Evolutionary conservation across 2,113 vertebrate genomes (phyloP), one percentile per base, ranked within the genome.

Genomic region (Cyanoramphus novaezelandiae): DNA sequence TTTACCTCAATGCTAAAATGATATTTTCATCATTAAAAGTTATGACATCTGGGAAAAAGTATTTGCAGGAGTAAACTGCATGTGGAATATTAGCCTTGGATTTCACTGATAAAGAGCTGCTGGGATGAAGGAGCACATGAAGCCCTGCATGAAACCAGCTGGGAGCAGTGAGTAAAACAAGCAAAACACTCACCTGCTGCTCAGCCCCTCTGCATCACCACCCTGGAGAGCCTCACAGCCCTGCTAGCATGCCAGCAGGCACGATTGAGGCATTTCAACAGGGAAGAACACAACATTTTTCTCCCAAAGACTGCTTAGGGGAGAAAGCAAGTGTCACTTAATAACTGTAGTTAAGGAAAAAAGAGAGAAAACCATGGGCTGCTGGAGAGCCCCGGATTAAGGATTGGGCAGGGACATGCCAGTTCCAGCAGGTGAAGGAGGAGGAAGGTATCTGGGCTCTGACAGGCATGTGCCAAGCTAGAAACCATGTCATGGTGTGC

Each of bases 151-250:
- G 80, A 78, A 86, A 41, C 4, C 47, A 84, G 44, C 29, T 19
- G 62, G 63, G 74, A 53, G 28, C 62, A 91, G 25, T 13, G 13
- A 62, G 28, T 24, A 59, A 59, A 59, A n/a, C 33, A n/a, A 74
- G 72, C 29, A 44, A 71, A 90, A 43, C 35, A 29, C 43, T 83
- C 1, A 0, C n/a, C 63, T 65, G 59, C 17, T 19, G 4, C 35
- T 57, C 59, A 72, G 49, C 15, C 82, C 37, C 59, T 44, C 75
- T 7, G n/a, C 29, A 49, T 15, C 52, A 35, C 31, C 68, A 41
- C 24, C 33, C 23, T 1, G 4, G 39, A 31, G 1, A 3, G 17
- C 39, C 20, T 47, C 0, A 0, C 33, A 74, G n/a, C 29, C n/a
- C 50, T 0, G 31, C 50, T 0, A 2, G 33, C 9, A 10, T 6